Conservation (phyloP, 2,113 vertebrate species). For the Misgurnus mizolepis region DNA sequence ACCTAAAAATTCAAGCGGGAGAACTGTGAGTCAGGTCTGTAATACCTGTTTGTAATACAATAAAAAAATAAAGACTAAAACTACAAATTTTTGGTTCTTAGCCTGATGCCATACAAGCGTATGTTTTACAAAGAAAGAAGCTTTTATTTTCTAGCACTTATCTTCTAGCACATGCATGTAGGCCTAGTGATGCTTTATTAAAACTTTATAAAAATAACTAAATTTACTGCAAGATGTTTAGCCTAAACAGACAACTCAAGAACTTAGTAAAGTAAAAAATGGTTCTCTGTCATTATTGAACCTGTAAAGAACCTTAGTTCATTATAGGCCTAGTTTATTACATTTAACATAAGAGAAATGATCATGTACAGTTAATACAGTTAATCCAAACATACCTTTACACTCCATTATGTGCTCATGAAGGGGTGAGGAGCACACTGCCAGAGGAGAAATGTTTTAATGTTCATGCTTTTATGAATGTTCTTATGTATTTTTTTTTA, state of each 20-base stretch:
- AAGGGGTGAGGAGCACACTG: slow-evolving; percentile 6
- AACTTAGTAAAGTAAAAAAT: too few relatives aligned
- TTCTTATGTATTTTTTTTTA: not conserved
- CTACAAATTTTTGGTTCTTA: not conserved
- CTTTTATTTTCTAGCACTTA: not conserved
- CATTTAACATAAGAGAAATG: too few relatives aligned
- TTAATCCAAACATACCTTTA: slow-evolving; percentile 11
- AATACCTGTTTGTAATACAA: not conserved
- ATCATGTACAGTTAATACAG: not conserved
- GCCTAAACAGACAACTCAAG: too few relatives aligned
- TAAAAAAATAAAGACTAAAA: not conserved
- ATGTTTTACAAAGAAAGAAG: not conserved
- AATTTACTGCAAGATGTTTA: too few relatives aligned
- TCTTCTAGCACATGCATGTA: too few relatives aligned
- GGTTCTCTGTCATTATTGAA: too few relatives aligned
- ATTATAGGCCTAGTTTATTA: too few relatives aligned
- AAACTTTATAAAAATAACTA: too few relatives aligned
- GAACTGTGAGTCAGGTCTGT: not conserved
- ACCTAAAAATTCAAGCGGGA: slow-evolving; percentile 53
- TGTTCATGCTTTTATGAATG: not conserved
- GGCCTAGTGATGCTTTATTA: too few relatives aligned
- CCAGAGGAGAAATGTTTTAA: not conserved
- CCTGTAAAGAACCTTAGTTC: too few relatives aligned
- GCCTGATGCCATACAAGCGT: not conserved
- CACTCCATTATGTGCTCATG: not conserved